Evolutionary conservation across 2,888 invertebrate species (phyloP), one percentile per base, ranked within the genome.

Genomic region (Apodemia zela): DNA sequence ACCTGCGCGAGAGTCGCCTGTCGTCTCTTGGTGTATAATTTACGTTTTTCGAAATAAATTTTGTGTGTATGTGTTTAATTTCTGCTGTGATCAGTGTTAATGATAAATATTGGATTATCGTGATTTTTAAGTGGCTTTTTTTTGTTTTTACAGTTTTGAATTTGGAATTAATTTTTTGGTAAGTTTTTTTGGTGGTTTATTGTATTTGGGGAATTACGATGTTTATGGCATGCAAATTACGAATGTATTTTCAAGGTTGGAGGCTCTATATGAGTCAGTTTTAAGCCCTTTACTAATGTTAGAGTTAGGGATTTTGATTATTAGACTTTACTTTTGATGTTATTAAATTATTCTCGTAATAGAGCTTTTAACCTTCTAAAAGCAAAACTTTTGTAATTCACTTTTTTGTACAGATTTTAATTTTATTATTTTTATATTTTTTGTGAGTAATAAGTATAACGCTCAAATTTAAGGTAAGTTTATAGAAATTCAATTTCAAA

Each of bases 141-240:
- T 25, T 54, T 42, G 42, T n/a, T 42, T 13, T 25, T 57, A 8
- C 29, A 25, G 13, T 15, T n/a, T 57, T 57, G 29, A 57, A 57
- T 57, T 57, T 25, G 57, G 29, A 57, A 29, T 57, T 13, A 25
- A n/a, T 57, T 57, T 57, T 57, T 57, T 8, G 57, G 57, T 57
- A 57, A 57, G 57, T 57, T 25, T 57, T 51, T 57, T 57, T 29
- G 25, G 25, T 15, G 15, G 47, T 47, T 47, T 47, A 47, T 47
- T 47, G 47, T 47, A 42, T 42, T 47, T 47, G 8, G 17, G 17
- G 42, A 42, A 15, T 42, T 15, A 42, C 6, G 42, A 5, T 42
- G 42, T 42, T 42, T 42, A 42, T 42, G 6, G 3, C 42, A 42
- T 42, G 42, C 42, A 42, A 42, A 42, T 42, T 42, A 42, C n/a